Evolutionary conservation across 2,797 vertebrate genomes (phyloP), one percentile per base, ranked within the genome.

Genomic region (Geotrypetes seraphini): DNA sequence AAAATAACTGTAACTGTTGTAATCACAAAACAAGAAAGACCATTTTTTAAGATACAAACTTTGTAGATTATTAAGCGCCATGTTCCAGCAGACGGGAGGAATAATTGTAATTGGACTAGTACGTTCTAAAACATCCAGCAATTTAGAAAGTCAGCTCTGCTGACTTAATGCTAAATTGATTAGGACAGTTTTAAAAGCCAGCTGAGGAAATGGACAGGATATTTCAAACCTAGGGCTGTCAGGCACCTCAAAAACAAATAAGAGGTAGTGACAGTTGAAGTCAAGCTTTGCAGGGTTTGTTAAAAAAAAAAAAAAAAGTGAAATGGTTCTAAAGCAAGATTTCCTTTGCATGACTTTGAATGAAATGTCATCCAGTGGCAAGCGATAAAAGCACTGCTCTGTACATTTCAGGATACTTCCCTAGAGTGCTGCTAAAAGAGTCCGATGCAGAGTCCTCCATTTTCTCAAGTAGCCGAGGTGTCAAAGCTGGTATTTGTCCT

Each of bases 171-270:
- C 40, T 37, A 37, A 39, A 5, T 33, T 37, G 56, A 36, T 26
- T 56, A 39, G 17, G 34, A 49, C n/a, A 46, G 42, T 58, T 67
- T 66, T 47, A 54, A 36, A 49, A 60, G 14, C 26, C 39, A 53
- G 32, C 31, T 60, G 50, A 62, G 53, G 21, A 58, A 66, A 46
- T 36, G 12, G 54, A 69, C 53, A 28, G 16, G 43, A 55, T 35
- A 34, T 55, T 46, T 68, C 48, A 63, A 66, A 47, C 25, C 43
- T 47, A 19, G 2, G 27, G 41, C 19, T 3, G 2, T 38, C 48
- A 17, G 17, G 16, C 12, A 26, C 31, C 43, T 60, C 36, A 36
- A 33, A 53, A 60, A n/a, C n/a, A n/a, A 62, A 54, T 54, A 57
- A 25, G 23, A 28, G 32, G 29, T 58, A 47, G 31, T 57, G 46